Base-by-base conservation (phyloP, 2,113 vertebrate genomes). In the Vulpes vulpes region DNA sequence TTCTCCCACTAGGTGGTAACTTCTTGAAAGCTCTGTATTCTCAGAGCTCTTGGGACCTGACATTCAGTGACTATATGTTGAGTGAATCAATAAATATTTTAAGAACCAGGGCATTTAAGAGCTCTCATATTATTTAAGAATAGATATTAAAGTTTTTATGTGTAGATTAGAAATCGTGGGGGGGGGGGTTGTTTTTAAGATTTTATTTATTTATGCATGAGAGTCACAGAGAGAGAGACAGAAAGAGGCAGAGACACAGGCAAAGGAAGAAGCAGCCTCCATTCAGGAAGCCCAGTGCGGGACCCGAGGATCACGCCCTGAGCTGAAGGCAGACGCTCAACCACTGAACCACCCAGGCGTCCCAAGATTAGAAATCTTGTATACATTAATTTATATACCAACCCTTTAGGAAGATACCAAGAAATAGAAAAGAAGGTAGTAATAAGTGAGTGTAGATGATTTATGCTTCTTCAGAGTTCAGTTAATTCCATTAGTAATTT, bases 401-500 rank as follows among this genome's bases (percentile, higher is more conserved):
- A 35, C 35, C 9, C 85, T 92, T 92, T 88, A 92, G 83, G 81
- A 88, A 88, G 62, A 86, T 20, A 84, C 64, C 5, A 69, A 73
- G 32, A 32, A 91, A 51, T 92, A 55, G 35, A 89, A 85, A 80
- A 19, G 25, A 8, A 92, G 69, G 60, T 67, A 85, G 16, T 94
- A 86, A 67, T 94, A 83, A 94, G 55, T 74, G 15, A 84, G 3
- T 20, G 65, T 81, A 80, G 30, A 32, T 55, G 93, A 90, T 49
- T 89, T 96, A 30, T 93, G n/a, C 17, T 62, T 93, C 22, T 89
- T 83, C 53, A 76, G 20, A 91, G 57, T 91, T 95, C 12, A 64
- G 30, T 87, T 96, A 89, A 80, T 93, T 88, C 19, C 62, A 8
- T 78, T 94, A 79, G 32, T 95, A 79, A 92, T 87, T 87, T 94